Percentiles rank a stretch among this genome's conserved stretches.
Conservation (phyloP, 2,113 vertebrate species). For the Xiphias gladius region DNA sequence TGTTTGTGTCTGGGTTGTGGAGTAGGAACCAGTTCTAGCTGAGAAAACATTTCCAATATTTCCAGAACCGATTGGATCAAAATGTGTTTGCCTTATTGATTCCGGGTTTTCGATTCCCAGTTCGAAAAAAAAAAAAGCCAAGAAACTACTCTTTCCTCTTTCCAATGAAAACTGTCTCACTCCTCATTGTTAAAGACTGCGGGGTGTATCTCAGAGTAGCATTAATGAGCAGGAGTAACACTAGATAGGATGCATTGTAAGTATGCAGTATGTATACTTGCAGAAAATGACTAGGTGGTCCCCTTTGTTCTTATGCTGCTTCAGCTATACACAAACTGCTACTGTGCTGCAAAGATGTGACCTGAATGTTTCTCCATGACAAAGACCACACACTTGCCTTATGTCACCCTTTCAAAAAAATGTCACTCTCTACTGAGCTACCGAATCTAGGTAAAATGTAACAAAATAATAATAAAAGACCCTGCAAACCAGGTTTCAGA, state of each 20-base stretch:
- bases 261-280: conserved; percentile 13
- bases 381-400: conserved; percentile 34
- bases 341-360: conserved; percentile 34
- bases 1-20: conserved; percentile 1
- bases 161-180: not conserved
- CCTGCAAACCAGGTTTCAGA: not conserved
- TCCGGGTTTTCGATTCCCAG: conserved; percentile 36
- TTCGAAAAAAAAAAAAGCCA: not conserved
- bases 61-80: conserved; percentile 53
- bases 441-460: not conserved
- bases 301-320: conserved; percentile 29
- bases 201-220: conserved; percentile 7
- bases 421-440: conserved; percentile 1
- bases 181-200: conserved; percentile 11
- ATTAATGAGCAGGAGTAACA: conserved; percentile 14
- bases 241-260: conserved; percentile 25
- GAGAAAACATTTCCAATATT: conserved; percentile 57
- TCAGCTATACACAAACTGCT: conserved; percentile 30
- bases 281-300: conserved; percentile 34
- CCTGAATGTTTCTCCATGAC: conserved; percentile 39
- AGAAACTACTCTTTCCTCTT: conserved; percentile 11
- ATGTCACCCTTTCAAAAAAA: conserved; percentile 11
- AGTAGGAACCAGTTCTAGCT: conserved; percentile 40
- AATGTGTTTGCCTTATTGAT: conserved; percentile 66
- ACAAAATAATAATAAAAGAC: not conserved